Percentiles rank a stretch among this genome's conserved stretches.
Conservation (phyloP, 2,113 vertebrate genomes). For the Coturnix japonica region DNA sequence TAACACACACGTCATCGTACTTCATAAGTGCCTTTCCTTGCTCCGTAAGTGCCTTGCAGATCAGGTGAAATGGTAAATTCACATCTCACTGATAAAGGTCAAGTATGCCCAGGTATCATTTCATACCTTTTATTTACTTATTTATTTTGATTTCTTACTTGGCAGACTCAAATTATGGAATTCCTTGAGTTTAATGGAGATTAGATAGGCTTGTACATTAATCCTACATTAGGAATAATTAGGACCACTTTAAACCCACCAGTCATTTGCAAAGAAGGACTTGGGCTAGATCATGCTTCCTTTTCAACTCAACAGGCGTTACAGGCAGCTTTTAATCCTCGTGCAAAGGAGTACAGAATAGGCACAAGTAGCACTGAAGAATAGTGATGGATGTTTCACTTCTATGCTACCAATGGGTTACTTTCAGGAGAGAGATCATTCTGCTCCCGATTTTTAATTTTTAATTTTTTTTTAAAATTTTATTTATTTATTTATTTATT, state of each 20-base stretch:
- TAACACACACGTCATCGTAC: conserved; percentile 14
- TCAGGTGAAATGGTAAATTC: conserved; percentile 47
- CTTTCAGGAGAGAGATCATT: not conserved
- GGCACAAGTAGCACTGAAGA: not conserved
- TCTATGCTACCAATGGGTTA: not conserved
- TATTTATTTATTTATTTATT: no score
- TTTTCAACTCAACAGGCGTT: not conserved
- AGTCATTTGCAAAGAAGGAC: not conserved
- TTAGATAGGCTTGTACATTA: conserved; percentile 17
- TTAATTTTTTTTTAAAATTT: no score
- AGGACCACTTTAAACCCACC: not conserved
- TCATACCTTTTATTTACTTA: not conserved
- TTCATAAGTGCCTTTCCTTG: conserved; percentile 42
- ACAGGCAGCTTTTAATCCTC: not conserved
- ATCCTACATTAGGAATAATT: not conserved
- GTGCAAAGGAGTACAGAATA: not conserved
- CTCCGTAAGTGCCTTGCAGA: conserved; percentile 40
- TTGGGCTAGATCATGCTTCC: not conserved
- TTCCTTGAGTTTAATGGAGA: conserved; percentile 40
- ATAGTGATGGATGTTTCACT: rapidly evolving
- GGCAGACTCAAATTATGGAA: conserved; percentile 21
- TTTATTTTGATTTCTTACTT: conserved; percentile 32
- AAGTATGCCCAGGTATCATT: not conserved
- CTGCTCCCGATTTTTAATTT: not conserved
- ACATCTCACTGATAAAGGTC: conserved; percentile 37